Conservation (phyloP, 2,797 vertebrate genomes). For the Danio aesculapii region DNA sequence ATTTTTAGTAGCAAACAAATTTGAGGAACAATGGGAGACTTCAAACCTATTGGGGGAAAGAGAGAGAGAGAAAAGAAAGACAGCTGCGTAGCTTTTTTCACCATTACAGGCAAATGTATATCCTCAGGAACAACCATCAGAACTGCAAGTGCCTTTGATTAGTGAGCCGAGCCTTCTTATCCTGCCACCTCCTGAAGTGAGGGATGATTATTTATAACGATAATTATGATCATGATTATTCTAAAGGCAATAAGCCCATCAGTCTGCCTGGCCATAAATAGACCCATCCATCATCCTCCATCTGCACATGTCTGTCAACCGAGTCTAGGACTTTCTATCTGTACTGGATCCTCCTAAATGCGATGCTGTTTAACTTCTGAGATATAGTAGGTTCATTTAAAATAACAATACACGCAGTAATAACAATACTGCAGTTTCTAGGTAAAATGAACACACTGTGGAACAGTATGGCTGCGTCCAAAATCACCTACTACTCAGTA, state of each 20-base stretch:
- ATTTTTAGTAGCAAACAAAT: background rate
- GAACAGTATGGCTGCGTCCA: no score
- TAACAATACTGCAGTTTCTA: no score
- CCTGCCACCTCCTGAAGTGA: conserved; percentile 27
- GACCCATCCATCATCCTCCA: conserved; percentile 41
- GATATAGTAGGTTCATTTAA: no score
- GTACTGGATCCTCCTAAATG: background rate
- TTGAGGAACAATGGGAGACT: background rate
- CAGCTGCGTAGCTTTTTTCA: background rate
- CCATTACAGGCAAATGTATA: background rate
- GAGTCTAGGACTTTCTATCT: background rate
- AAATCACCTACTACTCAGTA: no score
- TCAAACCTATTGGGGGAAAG: background rate
- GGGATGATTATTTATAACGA: conserved; percentile 70
- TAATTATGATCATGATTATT: conserved; percentile 71
- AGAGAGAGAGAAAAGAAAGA: background rate
- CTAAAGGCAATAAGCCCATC: conserved; percentile 68
- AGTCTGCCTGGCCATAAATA: conserved; percentile 68
- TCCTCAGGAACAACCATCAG: conserved; percentile 20
- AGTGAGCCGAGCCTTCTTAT: conserved; percentile 7
- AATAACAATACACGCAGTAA: no score
- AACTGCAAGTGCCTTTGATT: conserved; percentile 12
- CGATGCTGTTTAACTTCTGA: background rate
- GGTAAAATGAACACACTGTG: no score
- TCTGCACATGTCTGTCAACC: conserved; percentile 27